Evolutionary conservation across 1,140 invertebrate genomes (phyloP), one percentile per base, ranked within the genome.

Genomic region (Teleopsis dalmanni): DNA sequence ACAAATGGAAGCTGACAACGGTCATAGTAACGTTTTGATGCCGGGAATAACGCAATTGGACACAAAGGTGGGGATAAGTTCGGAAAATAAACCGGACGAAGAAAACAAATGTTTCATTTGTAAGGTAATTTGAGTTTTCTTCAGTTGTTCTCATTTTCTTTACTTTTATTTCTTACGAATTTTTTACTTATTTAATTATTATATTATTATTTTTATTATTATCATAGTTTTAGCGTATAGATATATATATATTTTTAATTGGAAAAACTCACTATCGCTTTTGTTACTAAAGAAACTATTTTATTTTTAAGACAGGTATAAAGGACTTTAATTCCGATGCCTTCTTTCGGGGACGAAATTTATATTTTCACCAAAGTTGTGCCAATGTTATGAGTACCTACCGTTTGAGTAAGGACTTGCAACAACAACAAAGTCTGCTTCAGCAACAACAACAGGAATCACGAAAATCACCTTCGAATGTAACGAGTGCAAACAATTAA

Each of bases 101-200:
- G 65, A 71, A 60, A 66, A 71, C 60, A 71, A 71, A 57, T 71
- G 68, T 67, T 71, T 70, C 61, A 71, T 71, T 67, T 71, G 68
- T 71, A 71, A 71, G 68, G 68, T 71, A 65, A 68, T 58, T 65
- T 58, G 41, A 43, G 41, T 43, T 43, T 43, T 27, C 21, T 25
- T 43, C 16, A 29, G 27, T 23, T 27, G 41, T 29, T 27, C 31
- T 43, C 13, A 43, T 29, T 25, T 11, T 5, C 18, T 35, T n/a
- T 16, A 25, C 22, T 47, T 23, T 18, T 47, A 38, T 33, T 1
- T 21, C 4, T 44, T 33, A 10, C 27, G 13, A 13, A 21, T 35
- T 22, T 25, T 36, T 36, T 34, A 22, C 18, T 22, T 40, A 38
- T 40, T 40, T 40, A 3, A 40, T n/a, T 40, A 21, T 40, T 40